Conservation (phyloP, 2,888 invertebrate species). For the Automeris io region DNA sequence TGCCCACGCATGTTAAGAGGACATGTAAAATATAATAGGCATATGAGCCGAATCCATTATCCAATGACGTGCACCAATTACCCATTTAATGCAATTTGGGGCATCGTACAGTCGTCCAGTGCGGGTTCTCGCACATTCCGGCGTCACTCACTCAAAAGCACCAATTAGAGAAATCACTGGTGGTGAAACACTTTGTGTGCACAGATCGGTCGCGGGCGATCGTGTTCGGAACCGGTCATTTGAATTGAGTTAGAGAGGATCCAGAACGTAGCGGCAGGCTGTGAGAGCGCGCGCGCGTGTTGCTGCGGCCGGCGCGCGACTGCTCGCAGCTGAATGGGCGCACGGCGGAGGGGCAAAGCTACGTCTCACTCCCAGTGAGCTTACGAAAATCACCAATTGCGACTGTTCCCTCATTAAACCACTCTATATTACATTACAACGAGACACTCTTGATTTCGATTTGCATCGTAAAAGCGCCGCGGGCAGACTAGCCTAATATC, state of each 20-base stretch:
- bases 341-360: constrained; percentile 72
- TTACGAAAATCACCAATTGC: constrained; percentile 70
- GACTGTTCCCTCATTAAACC: constrained; percentile 53
- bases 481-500: constrained; percentile 22
- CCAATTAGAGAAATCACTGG: constrained; percentile 66
- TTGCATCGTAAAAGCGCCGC: constrained; percentile 20
- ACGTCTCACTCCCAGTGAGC: constrained; percentile 66
- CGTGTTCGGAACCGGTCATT: constrained; percentile 58
- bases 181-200: constrained; percentile 51
- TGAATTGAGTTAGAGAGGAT: constrained; percentile 40
- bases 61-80: constrained; percentile 75
- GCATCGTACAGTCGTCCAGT: constrained; percentile 62
- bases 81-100: constrained; percentile 76
- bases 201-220: constrained; percentile 48
- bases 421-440: constrained; percentile 33
- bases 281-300: constrained; percentile 67
- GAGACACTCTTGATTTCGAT: constrained; percentile 34
- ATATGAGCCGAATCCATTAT: constrained; percentile 71
- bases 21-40: constrained; percentile 58
- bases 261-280: constrained; percentile 41
- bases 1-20: constrained; percentile 53
- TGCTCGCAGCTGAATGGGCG: constrained; percentile 63
- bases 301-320: constrained; percentile 70
- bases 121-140: constrained; percentile 59
- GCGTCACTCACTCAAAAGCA: constrained; percentile 70